These are phyloP conservation scores for Latrodectus hesperus DNA, from an alignment of 2,888 invertebrate species.

Conservation along the genomic window DNA sequence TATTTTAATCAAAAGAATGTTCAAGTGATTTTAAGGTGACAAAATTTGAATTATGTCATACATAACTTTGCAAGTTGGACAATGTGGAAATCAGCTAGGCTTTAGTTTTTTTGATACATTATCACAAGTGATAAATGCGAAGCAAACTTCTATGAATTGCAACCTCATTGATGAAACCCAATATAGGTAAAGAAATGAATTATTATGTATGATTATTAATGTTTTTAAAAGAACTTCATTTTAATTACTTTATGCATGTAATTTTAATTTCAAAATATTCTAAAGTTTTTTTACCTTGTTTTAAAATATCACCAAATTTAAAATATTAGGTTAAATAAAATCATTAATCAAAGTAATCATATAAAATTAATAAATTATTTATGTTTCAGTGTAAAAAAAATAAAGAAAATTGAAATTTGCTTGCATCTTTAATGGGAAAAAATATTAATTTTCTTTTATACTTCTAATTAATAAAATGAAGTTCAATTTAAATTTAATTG, in stretches of 20 bases:
- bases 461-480: too few species aligned
- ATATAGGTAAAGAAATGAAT: constrained; percentile 25
- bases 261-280: not conserved
- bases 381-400: too few species aligned
- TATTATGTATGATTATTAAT: not conserved
- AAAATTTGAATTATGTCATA: constrained; percentile 15
- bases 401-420: too few species aligned
- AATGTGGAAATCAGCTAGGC: constrained; percentile 76
- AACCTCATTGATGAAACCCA: constrained; percentile 31
- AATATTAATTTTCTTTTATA: too few species aligned
- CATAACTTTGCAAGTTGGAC: constrained; percentile 74
- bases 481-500: too few species aligned
- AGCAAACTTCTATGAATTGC: constrained; percentile 23
- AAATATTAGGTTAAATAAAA: not conserved
- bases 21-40: too few species aligned
- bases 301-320: not conserved
- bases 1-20: too few species aligned
- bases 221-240: not conserved
- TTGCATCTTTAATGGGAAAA: too few species aligned
- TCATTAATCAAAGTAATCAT: not conserved
- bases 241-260: too few species aligned
- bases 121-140: constrained; percentile 37
- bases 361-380: not conserved
- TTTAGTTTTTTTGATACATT: constrained; percentile 71
- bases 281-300: not conserved